A percentile compares a stretch with the other conserved stretches of the same genome.
These are phyloP conservation scores for Laterallus jamaicensis DNA, from an alignment of 2,113 vertebrate species.

Conservation along the genomic window DNA sequence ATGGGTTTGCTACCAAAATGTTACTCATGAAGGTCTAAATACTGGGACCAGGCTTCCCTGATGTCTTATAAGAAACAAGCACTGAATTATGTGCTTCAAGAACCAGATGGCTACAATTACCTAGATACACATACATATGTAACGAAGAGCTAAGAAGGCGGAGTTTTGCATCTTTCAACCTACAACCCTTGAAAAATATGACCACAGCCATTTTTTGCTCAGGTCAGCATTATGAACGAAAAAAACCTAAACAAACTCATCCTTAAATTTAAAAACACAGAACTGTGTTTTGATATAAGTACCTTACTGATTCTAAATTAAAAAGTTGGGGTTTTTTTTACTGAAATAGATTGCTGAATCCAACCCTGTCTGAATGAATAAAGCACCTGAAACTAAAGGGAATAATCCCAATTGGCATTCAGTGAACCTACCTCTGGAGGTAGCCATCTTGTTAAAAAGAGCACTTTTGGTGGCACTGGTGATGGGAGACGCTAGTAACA, in stretches of 20 bases:
- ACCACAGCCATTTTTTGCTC: not conserved
- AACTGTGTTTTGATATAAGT: not conserved
- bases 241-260: not conserved
- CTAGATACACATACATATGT: not conserved
- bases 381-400: not conserved
- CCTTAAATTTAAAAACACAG: not conserved
- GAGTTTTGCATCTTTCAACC: not conserved
- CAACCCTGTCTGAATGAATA: not conserved
- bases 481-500: not conserved
- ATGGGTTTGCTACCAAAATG: not conserved
- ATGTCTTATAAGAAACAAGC: not conserved
- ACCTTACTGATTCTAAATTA: not conserved
- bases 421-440: not conserved
- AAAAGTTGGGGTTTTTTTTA: not conserved
- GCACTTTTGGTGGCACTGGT: not conserved
- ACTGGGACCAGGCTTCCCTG: not conserved
- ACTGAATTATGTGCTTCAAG: not conserved
- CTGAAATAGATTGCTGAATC: not conserved
- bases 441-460: slow-evolving; percentile 18
- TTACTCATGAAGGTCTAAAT: not conserved
- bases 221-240: not conserved
- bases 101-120: not conserved
- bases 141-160: not conserved
- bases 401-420: not conserved
- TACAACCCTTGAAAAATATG: not conserved